Percentiles rank a stretch among this genome's conserved stretches.
These are phyloP conservation scores for Chaetophractus vellerosus DNA, from an alignment of 2,797 vertebrate species.

Conservation along the genomic window DNA sequence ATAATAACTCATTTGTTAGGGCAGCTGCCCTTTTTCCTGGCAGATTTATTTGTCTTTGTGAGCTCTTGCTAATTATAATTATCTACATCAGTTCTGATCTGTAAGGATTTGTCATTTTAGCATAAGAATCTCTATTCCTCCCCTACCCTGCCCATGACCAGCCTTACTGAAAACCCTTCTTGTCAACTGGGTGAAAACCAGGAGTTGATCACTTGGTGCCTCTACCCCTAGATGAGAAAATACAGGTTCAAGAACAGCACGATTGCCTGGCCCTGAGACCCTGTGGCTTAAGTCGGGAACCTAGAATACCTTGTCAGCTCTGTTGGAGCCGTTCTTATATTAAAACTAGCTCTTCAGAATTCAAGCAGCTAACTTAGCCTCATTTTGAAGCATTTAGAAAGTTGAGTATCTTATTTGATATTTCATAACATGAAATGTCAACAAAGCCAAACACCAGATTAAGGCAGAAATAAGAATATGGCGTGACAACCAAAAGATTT, in stretches of 20 bases:
- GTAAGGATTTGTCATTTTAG: neutral
- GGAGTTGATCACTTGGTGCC: neutral
- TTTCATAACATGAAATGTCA: neutral
- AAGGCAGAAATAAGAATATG: slow-evolving; percentile 60
- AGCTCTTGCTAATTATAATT: neutral
- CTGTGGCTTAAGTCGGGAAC: neutral
- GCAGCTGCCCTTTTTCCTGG: neutral
- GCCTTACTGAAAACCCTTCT: neutral
- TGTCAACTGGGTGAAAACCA: neutral
- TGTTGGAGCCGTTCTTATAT: neutral
- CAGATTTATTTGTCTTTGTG: neutral
- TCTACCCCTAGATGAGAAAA: neutral
- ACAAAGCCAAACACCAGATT: neutral
- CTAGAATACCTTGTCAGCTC: neutral
- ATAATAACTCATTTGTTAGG: neutral
- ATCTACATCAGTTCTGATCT: neutral
- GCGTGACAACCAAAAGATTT: neutral
- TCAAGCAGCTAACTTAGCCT: neutral
- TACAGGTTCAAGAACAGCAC: neutral
- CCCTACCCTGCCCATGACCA: fast-evolving
- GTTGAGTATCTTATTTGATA: slow-evolving; percentile 36
- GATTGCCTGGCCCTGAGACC: neutral
- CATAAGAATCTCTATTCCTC: neutral
- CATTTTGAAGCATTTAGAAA: slow-evolving; percentile 37
- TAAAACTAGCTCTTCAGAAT: neutral